These are phyloP conservation scores for Eucidaris tribuloides DNA, from an alignment of 35 echinoderm and acorn worm genomes.

Conservation along the genomic window DNA sequence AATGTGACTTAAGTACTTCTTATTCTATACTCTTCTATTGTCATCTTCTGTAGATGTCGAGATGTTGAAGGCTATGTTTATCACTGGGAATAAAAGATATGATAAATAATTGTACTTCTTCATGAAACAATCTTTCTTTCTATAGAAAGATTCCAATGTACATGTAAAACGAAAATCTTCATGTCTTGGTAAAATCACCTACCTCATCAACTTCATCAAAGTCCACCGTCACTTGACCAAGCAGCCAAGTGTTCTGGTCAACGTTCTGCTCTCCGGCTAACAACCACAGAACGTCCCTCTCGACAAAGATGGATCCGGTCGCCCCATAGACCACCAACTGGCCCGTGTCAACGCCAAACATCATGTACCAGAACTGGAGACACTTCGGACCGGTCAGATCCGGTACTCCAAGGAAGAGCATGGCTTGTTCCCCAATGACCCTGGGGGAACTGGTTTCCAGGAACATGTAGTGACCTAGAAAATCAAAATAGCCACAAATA, in stretches of 20 bases:
- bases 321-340: slow-evolving; percentile 32
- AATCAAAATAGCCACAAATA: too few relatives aligned
- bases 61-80: too few relatives aligned
- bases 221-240: neutral
- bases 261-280: slow-evolving; percentile 35
- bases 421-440: slow-evolving; percentile 22
- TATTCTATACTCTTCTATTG: too few relatives aligned
- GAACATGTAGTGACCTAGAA: slow-evolving; percentile 53
- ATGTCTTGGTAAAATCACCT: neutral
- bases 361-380: slow-evolving; percentile 77
- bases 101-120: neutral
- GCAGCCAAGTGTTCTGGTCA: slow-evolving; percentile 21
- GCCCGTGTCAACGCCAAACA: slow-evolving; percentile 30
- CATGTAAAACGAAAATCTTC: neutral
- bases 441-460: slow-evolving; percentile 34
- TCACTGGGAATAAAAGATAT: neutral
- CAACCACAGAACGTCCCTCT: slow-evolving; percentile 8
- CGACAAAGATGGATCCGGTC: neutral
- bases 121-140: neutral
- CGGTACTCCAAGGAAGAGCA: slow-evolving; percentile 18
- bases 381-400: slow-evolving; percentile 7
- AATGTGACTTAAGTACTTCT: too few relatives aligned
- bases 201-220: neutral
- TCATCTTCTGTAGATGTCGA: too few relatives aligned
- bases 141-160: neutral